phyloP scores from a whole-genome alignment of 2,113 vertebrate species.

The Platycercus adscitus region DNA sequence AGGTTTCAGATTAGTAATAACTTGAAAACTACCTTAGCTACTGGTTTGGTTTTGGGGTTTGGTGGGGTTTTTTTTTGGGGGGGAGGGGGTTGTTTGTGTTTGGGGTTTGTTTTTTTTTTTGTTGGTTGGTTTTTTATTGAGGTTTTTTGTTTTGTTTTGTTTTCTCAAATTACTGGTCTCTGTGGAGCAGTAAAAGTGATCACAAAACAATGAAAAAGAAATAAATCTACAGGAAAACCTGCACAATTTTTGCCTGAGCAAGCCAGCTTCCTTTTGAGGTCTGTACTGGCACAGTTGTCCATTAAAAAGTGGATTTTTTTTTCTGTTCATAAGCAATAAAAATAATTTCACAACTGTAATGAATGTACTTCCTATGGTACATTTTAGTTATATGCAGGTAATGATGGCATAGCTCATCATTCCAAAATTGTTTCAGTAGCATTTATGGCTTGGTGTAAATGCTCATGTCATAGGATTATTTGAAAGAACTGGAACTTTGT shows the following conservation, averaged over 20 bases:
- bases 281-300: neutral
- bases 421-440: neutral
- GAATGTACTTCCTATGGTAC: neutral
- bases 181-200: neutral
- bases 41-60: neutral
- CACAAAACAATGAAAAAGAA: slow-evolving; percentile 4
- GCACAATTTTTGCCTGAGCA: neutral
- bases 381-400: neutral
- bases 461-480: neutral
- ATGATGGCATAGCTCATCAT: neutral
- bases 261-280: neutral
- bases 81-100: neutral
- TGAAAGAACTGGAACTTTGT: neutral
- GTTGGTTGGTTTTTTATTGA: neutral
- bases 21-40: slow-evolving; percentile 5
- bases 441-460: neutral
- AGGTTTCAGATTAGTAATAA: neutral
- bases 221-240: neutral
- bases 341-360: slow-evolving; percentile 2
- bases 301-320: neutral
- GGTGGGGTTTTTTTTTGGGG: neutral
- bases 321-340: neutral
- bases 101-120: neutral
- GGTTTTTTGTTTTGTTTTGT: neutral
- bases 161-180: neutral